Evolutionary conservation across 2,797 vertebrate species (phyloP).

Genomic region (Scyliorhinus canicula): DNA sequence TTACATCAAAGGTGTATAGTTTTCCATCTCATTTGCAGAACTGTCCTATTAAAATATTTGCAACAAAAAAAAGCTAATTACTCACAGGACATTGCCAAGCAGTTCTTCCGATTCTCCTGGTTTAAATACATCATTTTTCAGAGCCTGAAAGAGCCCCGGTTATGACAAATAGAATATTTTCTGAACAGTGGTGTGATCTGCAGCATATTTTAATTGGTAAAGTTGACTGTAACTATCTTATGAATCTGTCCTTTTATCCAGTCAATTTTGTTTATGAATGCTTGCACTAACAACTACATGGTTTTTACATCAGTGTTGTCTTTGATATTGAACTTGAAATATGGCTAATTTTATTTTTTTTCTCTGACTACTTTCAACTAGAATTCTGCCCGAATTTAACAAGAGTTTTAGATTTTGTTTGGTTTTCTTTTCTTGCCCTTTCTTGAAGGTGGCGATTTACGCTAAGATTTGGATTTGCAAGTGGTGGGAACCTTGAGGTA

Average conservation of each 20-base stretch:
- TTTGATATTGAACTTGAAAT: conserved; percentile 28
- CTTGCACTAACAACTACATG: background rate
- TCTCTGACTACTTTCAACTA: background rate
- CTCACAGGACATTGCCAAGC: background rate
- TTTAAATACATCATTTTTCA: background rate
- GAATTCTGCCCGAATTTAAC: background rate
- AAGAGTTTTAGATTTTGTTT: background rate
- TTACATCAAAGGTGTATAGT: background rate
- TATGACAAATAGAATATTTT: background rate
- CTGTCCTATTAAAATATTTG: background rate
- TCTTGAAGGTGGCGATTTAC: background rate
- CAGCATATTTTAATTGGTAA: background rate
- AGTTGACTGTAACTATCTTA: background rate
- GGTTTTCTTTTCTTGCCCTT: background rate
- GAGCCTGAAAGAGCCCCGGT: background rate
- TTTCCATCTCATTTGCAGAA: background rate
- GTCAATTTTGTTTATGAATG: background rate
- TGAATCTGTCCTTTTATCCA: background rate
- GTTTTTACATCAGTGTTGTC: background rate
- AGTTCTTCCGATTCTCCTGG: background rate
- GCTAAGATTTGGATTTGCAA: background rate
- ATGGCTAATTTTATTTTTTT: background rate
- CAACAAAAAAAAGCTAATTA: background rate
- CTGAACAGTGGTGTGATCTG: background rate
- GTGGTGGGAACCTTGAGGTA: background rate